Evolutionary conservation across 2,888 invertebrate genomes (phyloP).

Genomic region (Acanthosoma haemorrhoidale): DNA sequence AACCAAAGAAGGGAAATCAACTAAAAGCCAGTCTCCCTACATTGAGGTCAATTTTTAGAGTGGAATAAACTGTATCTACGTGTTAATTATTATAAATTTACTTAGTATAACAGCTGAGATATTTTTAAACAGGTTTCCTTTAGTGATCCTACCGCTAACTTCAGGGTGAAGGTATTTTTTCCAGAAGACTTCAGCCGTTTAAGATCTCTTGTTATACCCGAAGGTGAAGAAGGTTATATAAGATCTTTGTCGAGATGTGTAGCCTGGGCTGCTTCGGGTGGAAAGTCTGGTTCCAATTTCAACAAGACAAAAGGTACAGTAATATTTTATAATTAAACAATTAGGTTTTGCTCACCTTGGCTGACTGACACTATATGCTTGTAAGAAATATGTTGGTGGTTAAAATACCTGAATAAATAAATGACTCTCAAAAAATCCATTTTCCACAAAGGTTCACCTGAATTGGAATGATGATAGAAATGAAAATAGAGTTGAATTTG

Average conservation of each 20-base stretch:
- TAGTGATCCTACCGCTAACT: slow-evolving; percentile 63
- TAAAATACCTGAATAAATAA: no score
- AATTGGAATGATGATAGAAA: no score
- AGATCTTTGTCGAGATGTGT: slow-evolving; percentile 78
- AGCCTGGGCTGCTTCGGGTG: slow-evolving; percentile 90
- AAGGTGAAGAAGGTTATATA: slow-evolving; percentile 62
- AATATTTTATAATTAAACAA: not conserved
- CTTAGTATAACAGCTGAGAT: not conserved
- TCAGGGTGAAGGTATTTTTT: slow-evolving; percentile 85
- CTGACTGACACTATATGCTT: not conserved
- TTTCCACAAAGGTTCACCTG: no score
- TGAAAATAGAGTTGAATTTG: no score
- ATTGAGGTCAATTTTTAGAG: slow-evolving; percentile 9
- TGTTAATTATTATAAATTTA: not conserved
- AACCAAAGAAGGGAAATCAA: slow-evolving; percentile 12
- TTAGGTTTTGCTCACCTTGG: not conserved
- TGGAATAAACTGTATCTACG: not conserved
- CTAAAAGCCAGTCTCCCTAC: not conserved
- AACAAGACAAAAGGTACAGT: slow-evolving; percentile 79
- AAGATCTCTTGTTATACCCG: slow-evolving; percentile 57
- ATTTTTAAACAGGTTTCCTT: slow-evolving; percentile 47
- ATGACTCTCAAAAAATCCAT: no score
- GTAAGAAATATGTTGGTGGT: no score
- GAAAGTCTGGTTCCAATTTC: slow-evolving; percentile 95
- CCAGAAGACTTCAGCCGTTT: slow-evolving; percentile 85